Base-by-base conservation (phyloP, 2,888 invertebrate species). In the Cosmorhoe ocellata region DNA sequence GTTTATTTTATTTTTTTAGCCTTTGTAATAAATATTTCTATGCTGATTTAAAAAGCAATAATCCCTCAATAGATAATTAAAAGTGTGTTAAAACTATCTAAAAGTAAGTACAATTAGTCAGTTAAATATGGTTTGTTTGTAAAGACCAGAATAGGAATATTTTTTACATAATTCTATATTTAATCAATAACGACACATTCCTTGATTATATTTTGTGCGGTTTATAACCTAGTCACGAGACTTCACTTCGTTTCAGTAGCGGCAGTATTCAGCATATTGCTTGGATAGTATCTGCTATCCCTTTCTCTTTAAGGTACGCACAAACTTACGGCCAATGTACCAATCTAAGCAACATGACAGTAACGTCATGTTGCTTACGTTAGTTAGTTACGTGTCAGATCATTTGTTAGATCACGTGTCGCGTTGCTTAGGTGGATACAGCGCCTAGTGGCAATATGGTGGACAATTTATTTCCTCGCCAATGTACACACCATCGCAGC, bases 151-250 rank as follows among this genome's bases (percentile, higher is more conserved):
- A 24, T 34, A 30, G 48, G 52, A 44, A 37, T 54, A 39, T 59
- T 64, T 64, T 64, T 52, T 57, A 51, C 61, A 37, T 59, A 53
- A 24, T 33, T 32, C 28, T 37, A 31, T 11, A 52, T 64, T 64
- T 62, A n/a, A 63, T 61, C 45, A 51, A 53, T 64, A 59, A 53
- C 56, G 67, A 72, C 71, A 74, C 74, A 72, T 74, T 74, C 68
- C 62, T 32, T 48, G 34, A 22, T 43, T 7, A 7, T 24, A 24
- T 7, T 32, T 66, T 68, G 66, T 62, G 64, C 65, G 63, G 58
- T 55, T 66, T 60, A 42, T 59, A 66, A 64, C 70, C 74, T 74
- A 86, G 87, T 87, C 87, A 85, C 79, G 68, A 61, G 65, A 63
- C 69, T 69, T 74, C 77, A 74, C 70, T 71, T 68, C 70, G 66